Evolutionary conservation across 1,140 invertebrate species (phyloP).

Genomic region (Gryon sp.): DNA sequence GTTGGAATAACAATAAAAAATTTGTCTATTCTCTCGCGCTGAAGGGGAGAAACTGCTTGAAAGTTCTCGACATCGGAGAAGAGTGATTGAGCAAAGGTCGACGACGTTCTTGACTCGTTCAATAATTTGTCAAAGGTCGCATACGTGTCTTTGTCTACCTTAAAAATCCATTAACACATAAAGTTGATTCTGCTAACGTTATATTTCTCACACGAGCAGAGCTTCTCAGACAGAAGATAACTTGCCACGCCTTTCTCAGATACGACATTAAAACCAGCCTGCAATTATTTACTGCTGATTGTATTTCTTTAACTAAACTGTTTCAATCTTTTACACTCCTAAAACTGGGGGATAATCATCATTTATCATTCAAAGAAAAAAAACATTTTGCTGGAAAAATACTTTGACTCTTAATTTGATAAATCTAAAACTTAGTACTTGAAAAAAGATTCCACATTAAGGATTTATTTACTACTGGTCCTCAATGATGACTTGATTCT

Average conservation of each 20-base stretch:
- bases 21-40: constrained; percentile 36
- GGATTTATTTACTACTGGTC: too few relatives aligned
- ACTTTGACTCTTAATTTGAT: too few relatives aligned
- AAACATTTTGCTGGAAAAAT: neutral
- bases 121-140: constrained; percentile 44
- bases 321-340: too few relatives aligned
- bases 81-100: constrained; percentile 43
- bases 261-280: neutral
- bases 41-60: constrained; percentile 27
- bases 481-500: too few relatives aligned
- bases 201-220: constrained; percentile 25
- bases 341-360: too few relatives aligned
- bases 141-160: constrained; percentile 27
- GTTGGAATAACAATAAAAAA: constrained; percentile 34
- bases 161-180: constrained; percentile 20
- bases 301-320: too few relatives aligned
- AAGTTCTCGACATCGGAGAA: constrained; percentile 36
- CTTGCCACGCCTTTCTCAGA: neutral
- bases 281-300: too few relatives aligned
- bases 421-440: too few relatives aligned
- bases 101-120: constrained; percentile 28
- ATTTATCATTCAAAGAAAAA: too few relatives aligned
- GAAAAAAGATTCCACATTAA: too few relatives aligned
- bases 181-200: constrained; percentile 20
- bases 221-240: constrained; percentile 12